Evolutionary conservation across 2,888 invertebrate genomes (phyloP).

Genomic region (Eupeodes latifasciatus): DNA sequence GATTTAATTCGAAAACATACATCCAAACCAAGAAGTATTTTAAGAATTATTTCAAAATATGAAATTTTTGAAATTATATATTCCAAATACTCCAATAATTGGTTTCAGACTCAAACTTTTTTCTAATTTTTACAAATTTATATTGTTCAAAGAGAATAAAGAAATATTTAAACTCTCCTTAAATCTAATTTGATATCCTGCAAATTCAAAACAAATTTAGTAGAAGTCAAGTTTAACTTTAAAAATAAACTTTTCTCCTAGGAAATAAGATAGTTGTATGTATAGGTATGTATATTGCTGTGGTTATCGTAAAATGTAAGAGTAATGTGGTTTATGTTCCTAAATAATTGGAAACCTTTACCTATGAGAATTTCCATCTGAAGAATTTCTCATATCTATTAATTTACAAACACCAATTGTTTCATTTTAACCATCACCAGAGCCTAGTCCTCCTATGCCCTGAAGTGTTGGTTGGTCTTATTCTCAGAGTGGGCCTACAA

Average conservation of each 20-base stretch:
- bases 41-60: too few species aligned
- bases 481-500: not conserved
- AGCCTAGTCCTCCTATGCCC: not conserved
- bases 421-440: conserved; percentile 24
- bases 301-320: not conserved
- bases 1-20: too few species aligned
- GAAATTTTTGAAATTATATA: too few species aligned
- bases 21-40: too few species aligned
- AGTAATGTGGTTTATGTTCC: conserved; percentile 23
- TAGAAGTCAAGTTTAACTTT: too few species aligned
- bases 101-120: too few species aligned
- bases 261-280: not conserved
- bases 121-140: too few species aligned
- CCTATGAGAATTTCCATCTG: not conserved
- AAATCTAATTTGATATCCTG: too few species aligned
- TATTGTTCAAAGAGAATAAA: too few species aligned
- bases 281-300: not conserved
- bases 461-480: not conserved
- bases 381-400: not conserved
- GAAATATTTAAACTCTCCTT: too few species aligned
- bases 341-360: not conserved
- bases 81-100: too few species aligned
- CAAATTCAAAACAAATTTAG: too few species aligned
- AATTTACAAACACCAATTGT: conserved; percentile 33
- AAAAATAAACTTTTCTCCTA: not conserved